Evolutionary conservation across 2,113 vertebrate species (phyloP).

Genomic region (Cricetomys ansorgei): DNA sequence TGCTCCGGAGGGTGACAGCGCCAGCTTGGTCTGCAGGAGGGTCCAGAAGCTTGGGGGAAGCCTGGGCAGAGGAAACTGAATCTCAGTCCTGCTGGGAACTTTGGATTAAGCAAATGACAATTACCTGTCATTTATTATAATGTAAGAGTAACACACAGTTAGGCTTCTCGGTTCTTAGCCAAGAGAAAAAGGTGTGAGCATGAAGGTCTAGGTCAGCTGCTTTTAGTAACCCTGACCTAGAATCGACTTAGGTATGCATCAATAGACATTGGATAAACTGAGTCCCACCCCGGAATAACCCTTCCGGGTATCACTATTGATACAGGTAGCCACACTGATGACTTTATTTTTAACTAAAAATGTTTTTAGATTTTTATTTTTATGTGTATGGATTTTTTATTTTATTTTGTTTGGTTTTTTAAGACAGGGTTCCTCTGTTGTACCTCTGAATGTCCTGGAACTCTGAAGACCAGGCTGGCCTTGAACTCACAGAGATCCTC

Average conservation of each 20-base stretch:
- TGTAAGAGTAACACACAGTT: neutral
- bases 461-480: too few relatives aligned
- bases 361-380: neutral
- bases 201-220: neutral
- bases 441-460: too few relatives aligned
- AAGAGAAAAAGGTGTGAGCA: conserved; percentile 28
- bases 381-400: neutral
- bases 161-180: neutral
- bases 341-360: neutral
- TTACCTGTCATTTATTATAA: neutral
- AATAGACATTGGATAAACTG: neutral
- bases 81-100: neutral
- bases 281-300: neutral
- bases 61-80: neutral
- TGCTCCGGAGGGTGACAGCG: conserved; percentile 40
- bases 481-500: too few relatives aligned
- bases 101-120: neutral
- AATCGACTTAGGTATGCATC: neutral
- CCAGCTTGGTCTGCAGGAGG: neutral
- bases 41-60: neutral
- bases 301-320: neutral
- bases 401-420: too few relatives aligned
- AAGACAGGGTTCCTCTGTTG: too few relatives aligned
- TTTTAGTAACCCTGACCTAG: neutral
- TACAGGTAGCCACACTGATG: neutral